These are phyloP conservation scores for Limnephilus marmoratus DNA, from an alignment of 2,888 invertebrate species.

Conservation along the genomic window DNA sequence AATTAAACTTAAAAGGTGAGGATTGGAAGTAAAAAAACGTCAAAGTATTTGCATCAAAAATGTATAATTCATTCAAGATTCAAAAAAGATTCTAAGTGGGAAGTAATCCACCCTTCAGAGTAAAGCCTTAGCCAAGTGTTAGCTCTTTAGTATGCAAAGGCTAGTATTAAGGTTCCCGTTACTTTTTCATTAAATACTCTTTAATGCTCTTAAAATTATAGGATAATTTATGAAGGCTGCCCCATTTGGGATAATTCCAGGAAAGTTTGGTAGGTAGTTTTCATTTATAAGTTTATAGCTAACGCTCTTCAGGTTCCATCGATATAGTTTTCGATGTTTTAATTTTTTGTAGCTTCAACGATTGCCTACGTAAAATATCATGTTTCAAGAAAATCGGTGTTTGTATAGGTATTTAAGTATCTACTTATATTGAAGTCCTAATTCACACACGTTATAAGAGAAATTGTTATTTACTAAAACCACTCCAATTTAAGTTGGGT, in stretches of 20 bases:
- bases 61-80: neutral
- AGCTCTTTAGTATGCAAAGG: slow-evolving; percentile 14
- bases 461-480: too few relatives aligned
- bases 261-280: neutral
- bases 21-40: neutral
- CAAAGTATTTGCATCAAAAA: neutral
- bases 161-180: slow-evolving; percentile 1
- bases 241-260: neutral
- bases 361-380: neutral
- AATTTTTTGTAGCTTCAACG: neutral
- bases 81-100: neutral
- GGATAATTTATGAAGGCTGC: slow-evolving; percentile 25
- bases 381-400: neutral
- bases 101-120: neutral
- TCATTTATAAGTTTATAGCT: neutral
- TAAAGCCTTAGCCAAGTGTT: slow-evolving; percentile 3
- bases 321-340: neutral
- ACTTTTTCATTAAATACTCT: slow-evolving; percentile 30
- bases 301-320: too few relatives aligned
- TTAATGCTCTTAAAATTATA: slow-evolving; percentile 20
- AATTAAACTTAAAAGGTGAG: neutral
- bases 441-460: too few relatives aligned
- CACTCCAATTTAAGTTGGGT: too few relatives aligned
- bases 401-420: neutral
- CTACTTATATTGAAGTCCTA: neutral